Base-by-base conservation (phyloP, 2,888 invertebrate genomes). In the Lithodes maja region DNA sequence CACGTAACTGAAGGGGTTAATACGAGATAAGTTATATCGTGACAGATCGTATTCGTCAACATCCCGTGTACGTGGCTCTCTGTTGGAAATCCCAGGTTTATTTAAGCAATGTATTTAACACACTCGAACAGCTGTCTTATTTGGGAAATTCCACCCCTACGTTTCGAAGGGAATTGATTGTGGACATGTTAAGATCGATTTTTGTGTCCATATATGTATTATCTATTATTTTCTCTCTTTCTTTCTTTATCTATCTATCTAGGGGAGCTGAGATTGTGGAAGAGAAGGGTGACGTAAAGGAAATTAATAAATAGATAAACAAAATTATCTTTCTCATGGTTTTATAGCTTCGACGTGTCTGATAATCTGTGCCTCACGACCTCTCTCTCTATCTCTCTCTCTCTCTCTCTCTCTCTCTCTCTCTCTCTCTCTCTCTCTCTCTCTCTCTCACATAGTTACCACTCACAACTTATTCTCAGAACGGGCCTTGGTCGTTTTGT, bases 291-390 rank as follows among this genome's bases (percentile, higher is more conserved):
- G 7, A 12, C 61, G 61, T 12, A 61, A 61, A 61, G 61, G 61
- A 61, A 33, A 33, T 33, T 0, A 33, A 33, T 33, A 33, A 33
- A 33, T 33, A 33, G 33, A 33, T 33, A 33, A 33, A 33, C 33
- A 33, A 33, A 33, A 33, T 12, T 61, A 12, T 61, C 7, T 61
- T 5, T 61, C 7, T 5, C 61, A 12, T 5, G 61, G 61, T 61
- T 61, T 61, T 5, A 12, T 61, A 33, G 78, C 80, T n/a, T 80
- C 15, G 55, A 55, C 17, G 55, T 54, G 17, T 55, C 7, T 9
- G 55, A 54, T 80, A 80, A 80, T 80, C 80, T 17, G 54, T 7
- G 55, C 80, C 80, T 80, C n/a, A 80, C 80, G 55, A 55, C 33
- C 55, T 33, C 5, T 55, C 55, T 55, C 80, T 54, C 54, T 55